Evolutionary conservation across 2,797 vertebrate species (phyloP).

Genomic region (Enteromius mattozi): DNA sequence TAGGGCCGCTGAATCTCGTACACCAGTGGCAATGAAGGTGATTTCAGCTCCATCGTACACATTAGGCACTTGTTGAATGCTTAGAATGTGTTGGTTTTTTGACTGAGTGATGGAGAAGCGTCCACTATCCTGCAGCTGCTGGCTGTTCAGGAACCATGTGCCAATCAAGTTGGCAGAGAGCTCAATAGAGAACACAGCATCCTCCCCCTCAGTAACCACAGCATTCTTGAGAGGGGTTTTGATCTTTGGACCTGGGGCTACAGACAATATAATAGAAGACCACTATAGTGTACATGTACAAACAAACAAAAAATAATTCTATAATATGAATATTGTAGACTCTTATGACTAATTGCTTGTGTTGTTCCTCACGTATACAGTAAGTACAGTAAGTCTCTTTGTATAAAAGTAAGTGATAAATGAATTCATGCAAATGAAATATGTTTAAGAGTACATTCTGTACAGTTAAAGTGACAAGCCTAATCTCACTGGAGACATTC

Average conservation of each 20-base stretch:
- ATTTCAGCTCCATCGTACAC: slow-evolving; percentile 80
- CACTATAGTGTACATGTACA: neutral
- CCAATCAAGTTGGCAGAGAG: slow-evolving; percentile 83
- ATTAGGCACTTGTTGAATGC: slow-evolving; percentile 69
- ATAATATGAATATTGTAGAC: neutral
- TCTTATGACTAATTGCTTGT: neutral
- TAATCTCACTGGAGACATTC: neutral
- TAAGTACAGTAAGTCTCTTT: neutral
- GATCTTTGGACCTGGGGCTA: slow-evolving; percentile 87
- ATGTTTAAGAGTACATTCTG: neutral
- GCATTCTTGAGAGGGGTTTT: slow-evolving; percentile 74
- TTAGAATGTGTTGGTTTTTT: slow-evolving; percentile 78
- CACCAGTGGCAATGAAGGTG: slow-evolving; percentile 83
- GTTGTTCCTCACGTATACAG: neutral
- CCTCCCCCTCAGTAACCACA: slow-evolving; percentile 78
- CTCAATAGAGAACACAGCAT: slow-evolving; percentile 84
- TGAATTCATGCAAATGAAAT: neutral
- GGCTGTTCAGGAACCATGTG: slow-evolving; percentile 87
- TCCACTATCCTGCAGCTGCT: slow-evolving; percentile 73
- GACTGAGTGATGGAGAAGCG: slow-evolving; percentile 71
- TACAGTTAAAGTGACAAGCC: neutral
- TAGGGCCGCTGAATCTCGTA: slow-evolving; percentile 83
- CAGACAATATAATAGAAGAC: slow-evolving; percentile 2
- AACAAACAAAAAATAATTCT: neutral
- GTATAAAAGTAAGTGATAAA: neutral